phyloP scores from a whole-genome alignment of 2,113 vertebrate genomes.

The Baryphthengus martii region DNA sequence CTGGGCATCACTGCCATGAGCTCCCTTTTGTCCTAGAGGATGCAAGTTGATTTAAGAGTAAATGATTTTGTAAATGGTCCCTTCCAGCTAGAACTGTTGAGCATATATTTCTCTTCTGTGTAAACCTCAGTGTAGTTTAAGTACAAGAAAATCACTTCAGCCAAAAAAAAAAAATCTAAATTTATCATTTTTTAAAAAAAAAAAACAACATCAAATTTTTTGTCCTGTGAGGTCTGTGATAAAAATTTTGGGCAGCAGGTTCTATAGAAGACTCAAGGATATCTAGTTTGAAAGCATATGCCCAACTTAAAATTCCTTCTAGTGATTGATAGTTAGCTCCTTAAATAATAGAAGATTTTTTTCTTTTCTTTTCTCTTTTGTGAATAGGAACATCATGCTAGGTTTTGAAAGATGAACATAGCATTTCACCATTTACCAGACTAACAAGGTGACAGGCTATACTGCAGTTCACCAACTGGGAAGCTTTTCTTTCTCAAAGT shows the following conservation, averaged over 20 bases:
- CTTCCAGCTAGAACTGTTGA: not conserved
- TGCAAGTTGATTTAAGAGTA: rapidly evolving
- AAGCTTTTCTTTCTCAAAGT: not conserved
- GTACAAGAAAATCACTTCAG: not conserved
- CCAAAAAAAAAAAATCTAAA: not conserved
- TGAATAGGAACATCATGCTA: not conserved
- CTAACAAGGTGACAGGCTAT: not conserved
- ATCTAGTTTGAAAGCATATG: not conserved
- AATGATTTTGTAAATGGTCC: not conserved
- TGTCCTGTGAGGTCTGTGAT: not conserved
- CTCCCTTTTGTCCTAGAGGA: not conserved
- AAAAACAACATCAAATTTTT: no score
- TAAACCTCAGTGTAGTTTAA: not conserved
- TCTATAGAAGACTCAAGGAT: not conserved
- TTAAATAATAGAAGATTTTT: not conserved
- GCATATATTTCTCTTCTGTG: not conserved
- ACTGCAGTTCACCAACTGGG: not conserved
- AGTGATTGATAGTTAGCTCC: not conserved
- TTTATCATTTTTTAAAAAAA: not conserved
- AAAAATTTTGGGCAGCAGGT: not conserved
- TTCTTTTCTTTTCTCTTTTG: not conserved
- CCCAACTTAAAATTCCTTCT: not conserved
- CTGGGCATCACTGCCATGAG: rapidly evolving
- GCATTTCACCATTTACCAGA: not conserved
- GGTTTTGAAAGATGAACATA: not conserved